Evolutionary conservation across 1,140 invertebrate genomes (phyloP), one percentile per base, ranked within the genome.

Genomic region (Brachionus calyciflorus): DNA sequence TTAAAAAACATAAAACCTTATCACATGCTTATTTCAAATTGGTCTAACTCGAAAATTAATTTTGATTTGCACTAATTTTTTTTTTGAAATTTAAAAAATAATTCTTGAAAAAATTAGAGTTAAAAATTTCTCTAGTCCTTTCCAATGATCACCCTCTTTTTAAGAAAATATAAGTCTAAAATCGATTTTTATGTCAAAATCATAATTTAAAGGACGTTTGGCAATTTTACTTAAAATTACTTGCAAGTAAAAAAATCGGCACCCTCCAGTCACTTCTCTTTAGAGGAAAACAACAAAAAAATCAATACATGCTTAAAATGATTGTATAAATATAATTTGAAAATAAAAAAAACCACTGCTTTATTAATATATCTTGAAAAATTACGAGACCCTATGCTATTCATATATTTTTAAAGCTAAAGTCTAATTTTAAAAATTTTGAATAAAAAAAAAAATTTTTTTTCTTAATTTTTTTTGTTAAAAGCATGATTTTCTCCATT

Each of bases 121-220:
- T 37, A 19, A 26, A 26, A 26, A 60, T 65, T 65, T 65, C 60
- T 65, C 26, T 24, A 65, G 60, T 65, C 60, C 60, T 41, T 37
- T 37, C 9, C 9, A 37, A 65, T 3, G 19, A 37, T 21, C 4
- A 44, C 33, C 21, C 33, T 41, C 40, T 44, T 41, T 24, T 65
- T 26, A 44, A n/a, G n/a, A n/a, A n/a, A n/a, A n/a, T n/a, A n/a
- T n/a, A n/a, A n/a, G n/a, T 46, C 17, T 60, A 37, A 33, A 33
- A 40, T 60, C 24, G 41, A 65, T 44, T 65, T 65, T 24, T 24
- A n/a, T 30, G 24, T 44, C 12, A 0, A 65, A 26, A 44, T 44
- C 60, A 65, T 65, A 44, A 65, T 40, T 65, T 44, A 44, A 65
- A 65, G 60, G 60, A 41, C 41, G 24, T 44, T 65, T 65, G 60